phyloP scores from a whole-genome alignment of 2,797 vertebrate species.

The Myotis planiceps region DNA sequence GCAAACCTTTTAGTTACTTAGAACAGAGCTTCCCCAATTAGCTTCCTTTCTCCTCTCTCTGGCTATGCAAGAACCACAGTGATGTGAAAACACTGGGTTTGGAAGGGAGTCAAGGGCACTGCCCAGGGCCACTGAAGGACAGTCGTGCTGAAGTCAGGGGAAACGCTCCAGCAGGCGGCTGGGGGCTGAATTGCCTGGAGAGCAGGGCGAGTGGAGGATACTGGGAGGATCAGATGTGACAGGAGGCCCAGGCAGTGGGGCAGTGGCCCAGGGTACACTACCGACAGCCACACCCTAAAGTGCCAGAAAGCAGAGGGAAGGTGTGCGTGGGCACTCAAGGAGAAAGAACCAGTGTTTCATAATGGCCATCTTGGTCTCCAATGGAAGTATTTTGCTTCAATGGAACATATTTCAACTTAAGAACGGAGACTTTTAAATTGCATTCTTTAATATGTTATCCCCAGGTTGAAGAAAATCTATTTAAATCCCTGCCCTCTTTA shows the following conservation, averaged over 20 bases:
- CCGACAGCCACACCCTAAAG: background rate
- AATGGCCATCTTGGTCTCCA: background rate
- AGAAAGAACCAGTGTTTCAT: background rate
- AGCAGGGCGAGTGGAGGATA: background rate
- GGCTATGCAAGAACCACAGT: background rate
- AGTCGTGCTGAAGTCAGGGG: background rate
- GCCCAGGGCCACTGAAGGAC: background rate
- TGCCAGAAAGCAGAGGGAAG: background rate
- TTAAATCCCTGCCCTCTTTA: background rate
- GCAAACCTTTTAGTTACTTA: conserved; percentile 75
- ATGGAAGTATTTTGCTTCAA: background rate
- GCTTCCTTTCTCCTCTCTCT: conserved; percentile 20
- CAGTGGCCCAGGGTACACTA: background rate
- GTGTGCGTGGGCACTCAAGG: fast-evolving
- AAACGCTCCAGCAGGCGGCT: background rate
- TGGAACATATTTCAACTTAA: background rate
- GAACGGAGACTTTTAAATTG: background rate
- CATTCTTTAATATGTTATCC: background rate
- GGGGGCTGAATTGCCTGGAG: background rate
- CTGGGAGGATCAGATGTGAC: background rate
- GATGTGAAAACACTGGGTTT: background rate
- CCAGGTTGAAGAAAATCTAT: background rate
- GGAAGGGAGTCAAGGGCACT: background rate
- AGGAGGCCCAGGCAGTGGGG: fast-evolving
- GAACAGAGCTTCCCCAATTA: conserved; percentile 66